Conservation (phyloP, 2,113 vertebrate genomes). For the Ageneiosus marmoratus region DNA sequence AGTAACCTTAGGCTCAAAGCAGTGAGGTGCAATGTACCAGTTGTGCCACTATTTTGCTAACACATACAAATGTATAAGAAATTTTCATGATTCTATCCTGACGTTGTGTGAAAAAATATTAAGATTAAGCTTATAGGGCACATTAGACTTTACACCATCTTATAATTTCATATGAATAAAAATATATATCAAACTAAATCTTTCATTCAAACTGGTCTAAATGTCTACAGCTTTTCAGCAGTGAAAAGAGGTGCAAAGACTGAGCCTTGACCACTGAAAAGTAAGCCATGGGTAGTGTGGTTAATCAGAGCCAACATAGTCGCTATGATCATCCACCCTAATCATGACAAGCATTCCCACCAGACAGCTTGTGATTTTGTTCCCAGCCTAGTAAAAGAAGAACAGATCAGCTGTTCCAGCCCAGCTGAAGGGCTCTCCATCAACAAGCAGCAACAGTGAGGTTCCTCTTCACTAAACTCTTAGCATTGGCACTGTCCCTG, state of each 20-base stretch:
- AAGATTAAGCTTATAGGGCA: background rate
- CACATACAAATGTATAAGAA: background rate
- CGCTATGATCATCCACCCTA: background rate
- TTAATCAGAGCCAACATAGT: background rate
- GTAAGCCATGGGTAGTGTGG: background rate
- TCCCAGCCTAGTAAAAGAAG: constrained; percentile 2
- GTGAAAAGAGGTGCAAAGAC: background rate
- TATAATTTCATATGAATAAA: background rate
- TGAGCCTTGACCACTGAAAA: background rate
- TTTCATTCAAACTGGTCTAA: background rate
- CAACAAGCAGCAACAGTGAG: constrained; percentile 14
- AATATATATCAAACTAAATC: background rate
- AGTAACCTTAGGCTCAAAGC: too few relatives aligned
- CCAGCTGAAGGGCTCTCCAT: constrained; percentile 29
- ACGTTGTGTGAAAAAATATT: background rate
- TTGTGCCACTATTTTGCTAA: background rate
- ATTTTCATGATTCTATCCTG: background rate
- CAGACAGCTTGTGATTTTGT: constrained; percentile 21
- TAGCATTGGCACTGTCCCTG: constrained; percentile 17
- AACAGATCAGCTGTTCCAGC: constrained; percentile 29
- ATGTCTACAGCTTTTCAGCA: background rate
- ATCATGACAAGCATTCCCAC: background rate
- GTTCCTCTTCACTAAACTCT: constrained; percentile 30
- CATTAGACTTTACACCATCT: background rate
- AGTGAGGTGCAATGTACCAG: background rate